Evolutionary conservation across 2,888 invertebrate genomes (phyloP), one percentile per base, ranked within the genome.

Genomic region (Chrysotoxum bicinctum): DNA sequence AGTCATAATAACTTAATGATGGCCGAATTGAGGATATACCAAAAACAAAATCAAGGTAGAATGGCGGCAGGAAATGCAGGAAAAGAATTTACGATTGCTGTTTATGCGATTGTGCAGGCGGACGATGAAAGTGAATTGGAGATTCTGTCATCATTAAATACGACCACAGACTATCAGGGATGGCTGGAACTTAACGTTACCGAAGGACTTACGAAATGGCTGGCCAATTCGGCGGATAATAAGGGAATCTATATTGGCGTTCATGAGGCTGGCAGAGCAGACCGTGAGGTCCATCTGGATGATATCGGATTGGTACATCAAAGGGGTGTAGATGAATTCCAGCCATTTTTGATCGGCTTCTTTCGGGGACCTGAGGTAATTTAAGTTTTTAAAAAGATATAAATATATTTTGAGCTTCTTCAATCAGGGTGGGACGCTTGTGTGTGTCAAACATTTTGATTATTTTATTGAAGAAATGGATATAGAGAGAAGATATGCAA

Each of bases 301-400:
- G 97, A 97, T 89, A 95, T 97, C 74, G 98, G 98, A 1, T 92
- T 98, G 52, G 94, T 97, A 23, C 96, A 96, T 88, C 93, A 95
- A 8, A 94, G 95, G 87, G 96, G 96, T 2, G 93, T 95, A 87
- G 96, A 96, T 89, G 96, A 97, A 87, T 96, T 95, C 88, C 97
- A 98, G 90, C 97, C 98, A 0, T 98, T 98, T 91, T 94, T 98
- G 94, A 98, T 98, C 10, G 97, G 97, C 0, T 98, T 97, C 92
- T 95, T 97, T 90, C 96, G 96, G 90, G 95, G 87, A 93, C 94
- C 81, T 92, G 94, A 88, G 93, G 95, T 87, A 94, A 93, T 92
- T 72, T 76, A 52, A 73, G 50, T 68, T 78, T 76, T 68, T 81
- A 69, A 73, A 52, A 37, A 37, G 37, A 37, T 21, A 37, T 58